Evolutionary conservation across 1,140 invertebrate genomes (phyloP), one percentile per base, ranked within the genome.

Genomic region (Idris sp.): DNA sequence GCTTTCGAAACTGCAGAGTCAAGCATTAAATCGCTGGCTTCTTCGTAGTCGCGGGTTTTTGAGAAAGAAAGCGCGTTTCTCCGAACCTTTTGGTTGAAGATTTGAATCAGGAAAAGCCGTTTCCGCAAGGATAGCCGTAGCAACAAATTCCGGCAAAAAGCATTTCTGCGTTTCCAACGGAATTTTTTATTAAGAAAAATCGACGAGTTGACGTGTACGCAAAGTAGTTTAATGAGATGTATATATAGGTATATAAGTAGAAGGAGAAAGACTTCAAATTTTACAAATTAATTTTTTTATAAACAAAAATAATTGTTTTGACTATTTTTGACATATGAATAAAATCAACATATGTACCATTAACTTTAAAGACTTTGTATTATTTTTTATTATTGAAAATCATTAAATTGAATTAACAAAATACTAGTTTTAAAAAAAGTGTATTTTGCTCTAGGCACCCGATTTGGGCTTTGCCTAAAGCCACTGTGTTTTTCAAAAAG

Each of bases 171-270:
- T 81, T 74, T 54, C 59, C 33, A 43, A 38, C 72, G 76, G 80
- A 82, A 81, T 80, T 83, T 72, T 76, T 81, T 81, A 83, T 76
- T 59, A 74, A 74, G 68, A 64, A n/a, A n/a, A n/a, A 82, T 78
- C 65, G 78, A 76, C 56, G 76, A 80, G 75, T 76, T 75, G 65
- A 56, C 65, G 77, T 74, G 54, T 72, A 78, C 78, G 79, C 71
- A 74, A 53, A 72, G 76, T 77, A 78, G 51, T 71, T 80, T 79
- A 80, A 79, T 77, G 74, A 81, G 74, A 59, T 48, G 64, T 40
- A 71, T 74, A 74, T 76, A 65, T 71, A 71, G 72, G 76, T 76
- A 41, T 44, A 73, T 31, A 40, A 62, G 46, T 33, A 43, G 54
- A 71, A 28, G 46, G 61, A 40, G 48, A 46, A 40, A 36, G 22